Conservation (phyloP, 1,140 invertebrate genomes). For the Arctopsyche grandis region DNA sequence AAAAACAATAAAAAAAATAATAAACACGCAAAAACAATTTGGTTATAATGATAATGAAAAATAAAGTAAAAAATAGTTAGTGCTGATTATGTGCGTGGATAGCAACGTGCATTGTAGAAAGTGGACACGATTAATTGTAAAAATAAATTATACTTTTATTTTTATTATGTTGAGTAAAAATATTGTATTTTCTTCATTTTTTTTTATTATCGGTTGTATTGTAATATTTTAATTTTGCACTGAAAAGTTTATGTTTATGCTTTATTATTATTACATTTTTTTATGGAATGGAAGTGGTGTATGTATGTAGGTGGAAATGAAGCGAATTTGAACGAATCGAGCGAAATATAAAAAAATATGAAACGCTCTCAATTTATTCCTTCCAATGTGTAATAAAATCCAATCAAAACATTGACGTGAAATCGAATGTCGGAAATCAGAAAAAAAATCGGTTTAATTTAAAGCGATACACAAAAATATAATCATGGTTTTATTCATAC, state of each 20-base stretch:
- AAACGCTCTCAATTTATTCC: neutral
- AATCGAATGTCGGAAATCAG: neutral
- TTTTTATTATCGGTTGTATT: neutral
- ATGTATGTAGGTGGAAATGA: neutral
- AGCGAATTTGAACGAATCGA: neutral
- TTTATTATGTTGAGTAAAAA: neutral
- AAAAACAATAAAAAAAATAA: too few relatives aligned
- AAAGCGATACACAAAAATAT: too few relatives aligned
- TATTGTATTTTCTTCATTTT: neutral
- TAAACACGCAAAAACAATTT: too few relatives aligned
- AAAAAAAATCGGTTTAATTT: too few relatives aligned
- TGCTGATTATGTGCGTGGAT: too few relatives aligned
- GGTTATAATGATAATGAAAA: too few relatives aligned
- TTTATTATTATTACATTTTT: neutral
- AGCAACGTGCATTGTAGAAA: too few relatives aligned
- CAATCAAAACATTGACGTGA: neutral
- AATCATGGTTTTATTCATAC: neutral
- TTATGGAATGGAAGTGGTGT: neutral
- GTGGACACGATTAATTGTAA: neutral
- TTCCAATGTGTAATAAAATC: neutral
- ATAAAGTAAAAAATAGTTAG: too few relatives aligned
- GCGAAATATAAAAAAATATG: slow-evolving; percentile 7
- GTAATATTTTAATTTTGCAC: neutral
- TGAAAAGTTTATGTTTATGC: neutral
- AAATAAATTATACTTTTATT: neutral